phyloP scores from a whole-genome alignment of 2,888 invertebrate species.

The Morpho achilles region DNA sequence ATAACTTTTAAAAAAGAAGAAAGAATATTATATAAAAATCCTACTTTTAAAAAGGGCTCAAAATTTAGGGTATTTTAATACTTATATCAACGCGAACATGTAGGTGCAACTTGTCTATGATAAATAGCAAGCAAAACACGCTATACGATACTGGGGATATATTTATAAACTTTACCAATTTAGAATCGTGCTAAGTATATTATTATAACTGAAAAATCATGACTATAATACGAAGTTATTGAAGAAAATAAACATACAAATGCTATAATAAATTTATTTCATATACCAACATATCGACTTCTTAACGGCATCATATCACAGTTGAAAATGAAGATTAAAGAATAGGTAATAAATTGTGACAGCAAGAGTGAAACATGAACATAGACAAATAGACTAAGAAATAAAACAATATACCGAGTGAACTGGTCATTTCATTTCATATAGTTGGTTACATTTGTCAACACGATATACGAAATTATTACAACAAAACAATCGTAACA shows the following conservation, averaged over 20 bases:
- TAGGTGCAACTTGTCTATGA: no score
- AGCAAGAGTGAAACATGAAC: slow-evolving; percentile 26
- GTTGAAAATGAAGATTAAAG: slow-evolving; percentile 26
- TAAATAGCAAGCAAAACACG: neutral
- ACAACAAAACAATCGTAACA: slow-evolving; percentile 39
- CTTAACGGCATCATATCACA: slow-evolving; percentile 25
- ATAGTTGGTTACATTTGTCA: slow-evolving; percentile 16
- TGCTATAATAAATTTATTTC: slow-evolving; percentile 25
- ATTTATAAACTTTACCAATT: no score
- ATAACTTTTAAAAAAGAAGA: no score
- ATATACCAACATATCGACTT: slow-evolving; percentile 15
- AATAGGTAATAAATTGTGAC: slow-evolving; percentile 21
- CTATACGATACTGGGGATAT: neutral
- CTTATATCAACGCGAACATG: no score
- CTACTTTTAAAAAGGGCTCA: no score
- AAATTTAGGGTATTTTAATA: no score
- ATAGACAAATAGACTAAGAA: slow-evolving; percentile 22
- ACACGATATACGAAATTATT: slow-evolving; percentile 35
- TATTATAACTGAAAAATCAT: no score
- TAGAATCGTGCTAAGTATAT: no score
- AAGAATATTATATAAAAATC: no score
- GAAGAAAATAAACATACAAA: slow-evolving; percentile 13
- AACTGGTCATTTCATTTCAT: slow-evolving; percentile 32
- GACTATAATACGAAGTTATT: no score
- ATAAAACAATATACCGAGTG: slow-evolving; percentile 41